phyloP scores from a whole-genome alignment of 2,888 invertebrate genomes.

The Lithosia quadra region DNA sequence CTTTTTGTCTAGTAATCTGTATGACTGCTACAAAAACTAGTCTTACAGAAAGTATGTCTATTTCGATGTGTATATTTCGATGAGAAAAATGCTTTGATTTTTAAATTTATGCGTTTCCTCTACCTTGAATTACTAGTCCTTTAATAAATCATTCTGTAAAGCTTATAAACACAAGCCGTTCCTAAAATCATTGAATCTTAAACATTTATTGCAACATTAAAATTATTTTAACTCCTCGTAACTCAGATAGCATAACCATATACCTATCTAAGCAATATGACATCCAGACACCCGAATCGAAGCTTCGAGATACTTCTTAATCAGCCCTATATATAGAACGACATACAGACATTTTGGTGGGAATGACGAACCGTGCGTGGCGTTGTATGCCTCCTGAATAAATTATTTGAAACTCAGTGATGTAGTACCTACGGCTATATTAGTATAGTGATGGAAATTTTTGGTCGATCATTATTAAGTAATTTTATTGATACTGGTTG shows the following conservation, averaged over 20 bases:
- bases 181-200: neutral
- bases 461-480: neutral
- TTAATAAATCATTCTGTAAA: neutral
- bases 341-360: constrained; percentile 2
- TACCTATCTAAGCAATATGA: neutral
- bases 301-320: constrained; percentile 14
- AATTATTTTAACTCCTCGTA: neutral
- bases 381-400: constrained; percentile 15
- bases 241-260: neutral
- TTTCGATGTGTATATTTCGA: too few relatives aligned
- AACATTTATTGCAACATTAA: neutral
- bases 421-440: neutral
- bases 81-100: too few relatives aligned
- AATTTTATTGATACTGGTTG: neutral
- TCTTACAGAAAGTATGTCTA: too few relatives aligned
- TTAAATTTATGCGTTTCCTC: too few relatives aligned
- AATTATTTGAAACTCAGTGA: constrained; percentile 7
- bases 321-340: constrained; percentile 9
- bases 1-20: too few relatives aligned
- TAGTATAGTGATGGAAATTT: neutral
- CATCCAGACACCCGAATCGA: neutral
- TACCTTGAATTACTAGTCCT: too few relatives aligned
- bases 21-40: too few relatives aligned
- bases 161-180: too few relatives aligned
- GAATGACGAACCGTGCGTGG: constrained; percentile 14